phyloP scores from a whole-genome alignment of 2,797 vertebrate species.

The Glossophaga mutica region DNA sequence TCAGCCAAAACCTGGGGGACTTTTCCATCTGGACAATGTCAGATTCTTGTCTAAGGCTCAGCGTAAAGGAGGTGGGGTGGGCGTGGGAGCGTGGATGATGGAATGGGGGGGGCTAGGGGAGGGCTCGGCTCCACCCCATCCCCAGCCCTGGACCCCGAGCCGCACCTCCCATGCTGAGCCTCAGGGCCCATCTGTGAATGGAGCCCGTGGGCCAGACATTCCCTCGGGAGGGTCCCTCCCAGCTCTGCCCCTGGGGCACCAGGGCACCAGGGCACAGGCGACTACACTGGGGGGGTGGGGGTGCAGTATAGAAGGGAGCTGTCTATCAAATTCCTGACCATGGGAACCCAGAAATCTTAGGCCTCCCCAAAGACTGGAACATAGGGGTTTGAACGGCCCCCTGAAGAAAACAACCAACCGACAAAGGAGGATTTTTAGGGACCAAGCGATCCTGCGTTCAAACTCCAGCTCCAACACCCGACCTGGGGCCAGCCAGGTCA shows the following conservation, averaged over 20 bases:
- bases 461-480: neutral
- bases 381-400: neutral
- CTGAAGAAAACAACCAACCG: neutral
- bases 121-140: neutral
- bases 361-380: neutral
- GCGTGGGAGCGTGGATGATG: neutral
- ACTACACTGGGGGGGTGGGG: rapidly evolving
- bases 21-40: slow-evolving; percentile 83
- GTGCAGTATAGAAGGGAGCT: rapidly evolving
- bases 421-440: neutral
- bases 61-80: slow-evolving; percentile 65
- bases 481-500: too few species aligned
- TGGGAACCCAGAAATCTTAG: neutral
- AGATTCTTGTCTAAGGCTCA: slow-evolving; percentile 78
- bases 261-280: too few species aligned
- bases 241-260: rapidly evolving
- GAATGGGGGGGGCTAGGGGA: neutral
- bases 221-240: neutral
- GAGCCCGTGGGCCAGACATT: rapidly evolving
- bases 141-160: too few species aligned
- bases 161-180: rapidly evolving
- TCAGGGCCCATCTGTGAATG: neutral
- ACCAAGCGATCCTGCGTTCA: neutral
- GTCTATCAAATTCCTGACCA: neutral
- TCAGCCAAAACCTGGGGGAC: slow-evolving; percentile 79